A percentile compares a stretch with the other conserved stretches of the same genome.
These are phyloP conservation scores for Sapayoa aenigma DNA, from an alignment of 2,113 vertebrate genomes.

Conservation along the genomic window DNA sequence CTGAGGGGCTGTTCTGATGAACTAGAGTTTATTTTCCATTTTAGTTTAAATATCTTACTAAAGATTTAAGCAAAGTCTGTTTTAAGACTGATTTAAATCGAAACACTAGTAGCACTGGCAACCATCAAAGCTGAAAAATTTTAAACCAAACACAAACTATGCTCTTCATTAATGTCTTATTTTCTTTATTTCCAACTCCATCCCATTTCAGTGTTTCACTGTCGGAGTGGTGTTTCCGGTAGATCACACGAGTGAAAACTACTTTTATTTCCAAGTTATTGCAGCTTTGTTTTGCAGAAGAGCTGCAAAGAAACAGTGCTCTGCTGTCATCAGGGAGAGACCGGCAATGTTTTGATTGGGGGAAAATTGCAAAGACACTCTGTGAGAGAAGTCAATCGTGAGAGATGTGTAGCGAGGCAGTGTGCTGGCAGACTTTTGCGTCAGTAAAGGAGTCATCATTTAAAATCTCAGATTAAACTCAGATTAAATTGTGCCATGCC, in stretches of 20 bases:
- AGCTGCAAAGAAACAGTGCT: neutral
- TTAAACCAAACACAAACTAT: neutral
- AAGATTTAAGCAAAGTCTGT: neutral
- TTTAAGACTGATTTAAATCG: neutral
- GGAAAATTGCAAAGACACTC: neutral
- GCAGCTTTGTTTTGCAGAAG: neutral
- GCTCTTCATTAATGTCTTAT: neutral
- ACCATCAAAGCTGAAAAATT: neutral
- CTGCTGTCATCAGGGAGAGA: neutral
- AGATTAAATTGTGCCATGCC: neutral
- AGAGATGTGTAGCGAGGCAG: neutral
- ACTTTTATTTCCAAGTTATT: neutral
- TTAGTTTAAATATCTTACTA: neutral
- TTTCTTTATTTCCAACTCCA: neutral
- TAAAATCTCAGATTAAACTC: conserved; percentile 29
- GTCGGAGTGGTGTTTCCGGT: neutral
- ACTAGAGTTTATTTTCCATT: neutral
- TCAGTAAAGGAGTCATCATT: neutral
- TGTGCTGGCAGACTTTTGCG: neutral
- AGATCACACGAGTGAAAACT: neutral
- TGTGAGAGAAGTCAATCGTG: neutral
- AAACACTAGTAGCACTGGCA: neutral
- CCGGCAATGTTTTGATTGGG: neutral
- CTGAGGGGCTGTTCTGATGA: neutral
- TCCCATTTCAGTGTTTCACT: neutral